Evolutionary conservation across 2,888 invertebrate genomes (phyloP), one percentile per base, ranked within the genome.

Genomic region (Villa cingulata): DNA sequence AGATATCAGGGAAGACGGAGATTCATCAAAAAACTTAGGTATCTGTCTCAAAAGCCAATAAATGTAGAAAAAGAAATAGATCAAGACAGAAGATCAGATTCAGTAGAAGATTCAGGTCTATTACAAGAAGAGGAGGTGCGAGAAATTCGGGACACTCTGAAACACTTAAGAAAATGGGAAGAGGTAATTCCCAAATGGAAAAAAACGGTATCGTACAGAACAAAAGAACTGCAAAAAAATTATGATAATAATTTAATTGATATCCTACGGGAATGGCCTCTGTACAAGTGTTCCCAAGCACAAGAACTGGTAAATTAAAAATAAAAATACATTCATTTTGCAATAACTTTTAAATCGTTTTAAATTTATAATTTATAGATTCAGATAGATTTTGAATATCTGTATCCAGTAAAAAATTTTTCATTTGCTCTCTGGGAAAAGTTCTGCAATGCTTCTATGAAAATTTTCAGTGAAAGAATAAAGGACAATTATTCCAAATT

Each of bases 261-360:
- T 18, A 42, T 42, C 20, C 17, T 42, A 2, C 3, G 3, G n/a
- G 34, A 32, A 16, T 42, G 42, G 42, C 42, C 42, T 23, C 37
- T 44, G 5, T 44, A 29, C 18, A 44, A 44, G 29, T 37, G 23
- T 37, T 37, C 44, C 16, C 44, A 29, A 17, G 44, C 44, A n/a
- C 44, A 37, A 16, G 44, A 44, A 38, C 18, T 44, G 29, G 44
- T 44, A 29, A 37, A n/a, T 16, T 42, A 16, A 17, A 12, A 19
- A 15, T 19, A 20, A 18, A n/a, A n/a, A n/a, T n/a, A n/a, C n/a
- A n/a, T n/a, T 39, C 20, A 3, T 12, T 12, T 5, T 19, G 19
- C 12, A 17, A 17, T 43, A 17, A 19, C 17, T 12, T 20, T 1
- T 32, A 43, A 43, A 15, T 17, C 15, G 19, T 20, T 20, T 34